Evolutionary conservation across 2,888 invertebrate genomes (phyloP).

Genomic region (Furcula furcula): DNA sequence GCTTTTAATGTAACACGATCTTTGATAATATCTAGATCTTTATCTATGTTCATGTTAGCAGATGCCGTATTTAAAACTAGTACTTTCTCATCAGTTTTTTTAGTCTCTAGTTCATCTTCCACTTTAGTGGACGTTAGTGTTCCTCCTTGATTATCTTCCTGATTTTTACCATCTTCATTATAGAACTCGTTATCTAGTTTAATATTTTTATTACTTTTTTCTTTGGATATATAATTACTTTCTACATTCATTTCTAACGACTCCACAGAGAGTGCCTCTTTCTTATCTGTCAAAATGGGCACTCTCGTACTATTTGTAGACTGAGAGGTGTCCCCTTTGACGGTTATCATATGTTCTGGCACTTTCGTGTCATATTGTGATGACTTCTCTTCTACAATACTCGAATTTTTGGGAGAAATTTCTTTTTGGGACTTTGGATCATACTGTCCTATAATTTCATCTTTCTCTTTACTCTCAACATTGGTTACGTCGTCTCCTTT

Average conservation of each 20-base stretch:
- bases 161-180: slow-evolving; percentile 1
- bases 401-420: not conserved
- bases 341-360: not conserved
- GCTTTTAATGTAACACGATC: slow-evolving; percentile 1
- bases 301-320: too few species aligned
- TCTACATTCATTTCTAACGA: slow-evolving; percentile 8
- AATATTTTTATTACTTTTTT: slow-evolving; percentile 5
- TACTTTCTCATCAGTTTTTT: slow-evolving; percentile 4
- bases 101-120: not conserved
- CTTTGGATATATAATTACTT: not conserved
- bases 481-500: not conserved
- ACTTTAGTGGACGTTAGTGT: not conserved
- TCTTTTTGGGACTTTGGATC: not conserved
- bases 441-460: too few species aligned
- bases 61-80: not conserved
- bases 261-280: slow-evolving; percentile 1
- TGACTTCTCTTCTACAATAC: not conserved
- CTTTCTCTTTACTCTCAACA: not conserved
- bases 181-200: not conserved
- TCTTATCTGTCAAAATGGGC: not conserved
- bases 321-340: too few species aligned
- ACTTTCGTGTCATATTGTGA: not conserved
- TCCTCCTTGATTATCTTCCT: slow-evolving; percentile 2
- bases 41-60: not conserved
- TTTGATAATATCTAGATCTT: slow-evolving; percentile 1